Evolutionary conservation across 1,140 invertebrate species (phyloP).

Genomic region (Zaprionus vittiger): DNA sequence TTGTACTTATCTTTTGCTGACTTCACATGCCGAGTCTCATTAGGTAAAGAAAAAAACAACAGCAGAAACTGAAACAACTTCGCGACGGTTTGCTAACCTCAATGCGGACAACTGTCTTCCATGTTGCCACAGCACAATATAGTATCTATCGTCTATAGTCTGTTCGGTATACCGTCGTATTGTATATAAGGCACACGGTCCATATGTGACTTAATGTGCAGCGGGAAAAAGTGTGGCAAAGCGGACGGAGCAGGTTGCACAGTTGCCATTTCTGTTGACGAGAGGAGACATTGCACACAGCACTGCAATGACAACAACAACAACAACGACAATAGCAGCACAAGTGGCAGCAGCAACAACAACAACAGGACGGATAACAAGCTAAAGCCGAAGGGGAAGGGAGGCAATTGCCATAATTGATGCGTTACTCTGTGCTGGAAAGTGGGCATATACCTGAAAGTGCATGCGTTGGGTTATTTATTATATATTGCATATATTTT

Average conservation of each 20-base stretch:
- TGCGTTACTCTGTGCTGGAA: not conserved
- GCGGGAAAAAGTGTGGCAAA: conserved; percentile 58
- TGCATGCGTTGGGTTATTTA: not conserved
- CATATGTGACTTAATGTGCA: conserved; percentile 64
- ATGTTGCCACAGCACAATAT: conserved; percentile 11
- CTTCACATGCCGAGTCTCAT: conserved; percentile 67
- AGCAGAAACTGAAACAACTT: conserved; percentile 26
- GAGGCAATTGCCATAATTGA: conserved; percentile 2
- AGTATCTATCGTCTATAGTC: conserved; percentile 31
- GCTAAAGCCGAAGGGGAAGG: not conserved
- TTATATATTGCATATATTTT: no score
- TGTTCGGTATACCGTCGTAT: conserved; percentile 17
- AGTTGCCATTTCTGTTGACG: conserved; percentile 34
- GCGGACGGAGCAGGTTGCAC: conserved; percentile 59
- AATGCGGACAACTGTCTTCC: conserved; percentile 52
- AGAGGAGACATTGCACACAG: conserved; percentile 23
- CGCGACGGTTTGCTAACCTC: conserved; percentile 75
- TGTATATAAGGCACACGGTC: conserved; percentile 53
- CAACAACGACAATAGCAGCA: not conserved
- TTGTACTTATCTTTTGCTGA: conserved; percentile 14
- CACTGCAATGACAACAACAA: conserved; percentile 6
- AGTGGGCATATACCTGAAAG: not conserved
- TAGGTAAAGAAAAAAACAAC: conserved; percentile 29
- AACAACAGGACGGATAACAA: not conserved
- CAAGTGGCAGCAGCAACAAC: no score